Conservation (phyloP, 2,797 vertebrate genomes). For the Rousettus madagascariensis region DNA sequence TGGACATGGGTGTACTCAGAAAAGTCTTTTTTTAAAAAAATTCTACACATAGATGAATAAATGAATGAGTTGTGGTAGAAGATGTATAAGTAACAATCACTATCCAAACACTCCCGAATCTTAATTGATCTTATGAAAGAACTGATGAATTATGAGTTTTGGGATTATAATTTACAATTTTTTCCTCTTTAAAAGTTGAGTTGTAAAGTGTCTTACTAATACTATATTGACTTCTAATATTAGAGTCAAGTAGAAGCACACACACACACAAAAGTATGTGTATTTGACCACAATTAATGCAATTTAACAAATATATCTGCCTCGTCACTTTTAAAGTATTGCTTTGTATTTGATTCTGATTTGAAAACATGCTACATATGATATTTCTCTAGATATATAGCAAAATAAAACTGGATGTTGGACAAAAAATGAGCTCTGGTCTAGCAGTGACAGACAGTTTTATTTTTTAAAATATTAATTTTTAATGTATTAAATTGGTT, state of each 20-base stretch:
- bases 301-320: neutral
- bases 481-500: conserved; percentile 21
- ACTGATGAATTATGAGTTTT: neutral
- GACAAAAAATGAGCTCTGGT: neutral
- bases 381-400: neutral
- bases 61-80: neutral
- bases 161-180: neutral
- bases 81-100: neutral
- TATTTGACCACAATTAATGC: neutral
- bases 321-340: neutral
- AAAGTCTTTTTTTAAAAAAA: neutral
- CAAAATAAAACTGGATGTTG: neutral
- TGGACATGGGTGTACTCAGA: neutral
- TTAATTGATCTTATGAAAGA: neutral
- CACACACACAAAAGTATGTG: neutral
- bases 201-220: neutral
- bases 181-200: neutral
- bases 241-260: neutral
- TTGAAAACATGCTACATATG: neutral
- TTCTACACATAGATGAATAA: neutral
- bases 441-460: neutral
- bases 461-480: conserved; percentile 35
- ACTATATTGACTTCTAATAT: neutral
- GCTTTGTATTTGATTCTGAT: neutral
- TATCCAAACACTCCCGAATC: neutral